Conservation (phyloP, 2,888 invertebrate genomes). For the Oithona nana region DNA sequence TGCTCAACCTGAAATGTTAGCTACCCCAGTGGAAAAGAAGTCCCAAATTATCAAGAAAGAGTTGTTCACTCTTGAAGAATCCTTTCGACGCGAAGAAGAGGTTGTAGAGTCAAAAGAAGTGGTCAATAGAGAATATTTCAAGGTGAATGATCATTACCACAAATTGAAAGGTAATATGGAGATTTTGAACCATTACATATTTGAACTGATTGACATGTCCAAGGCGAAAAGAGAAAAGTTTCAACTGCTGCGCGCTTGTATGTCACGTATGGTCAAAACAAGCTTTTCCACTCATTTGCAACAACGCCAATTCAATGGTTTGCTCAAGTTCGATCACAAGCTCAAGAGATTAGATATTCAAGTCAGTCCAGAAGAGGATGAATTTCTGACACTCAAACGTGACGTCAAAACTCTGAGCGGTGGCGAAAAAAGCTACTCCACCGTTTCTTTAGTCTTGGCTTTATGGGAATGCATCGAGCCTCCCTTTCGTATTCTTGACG, state of each 20-base stretch:
- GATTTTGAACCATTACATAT: too few species aligned
- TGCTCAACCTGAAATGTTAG: too few species aligned
- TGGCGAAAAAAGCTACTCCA: constrained; percentile 88
- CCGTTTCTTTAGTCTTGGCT: constrained; percentile 75
- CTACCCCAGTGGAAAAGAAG: too few species aligned
- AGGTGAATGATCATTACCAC: too few species aligned
- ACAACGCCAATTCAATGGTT: constrained; percentile 7
- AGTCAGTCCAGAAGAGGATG: constrained; percentile 3
- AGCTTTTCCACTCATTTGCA: background rate
- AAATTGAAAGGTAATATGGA: too few species aligned
- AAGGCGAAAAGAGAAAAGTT: background rate
- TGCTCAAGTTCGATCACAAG: background rate
- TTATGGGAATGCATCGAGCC: constrained; percentile 79
- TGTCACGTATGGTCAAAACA: constrained; percentile 5
- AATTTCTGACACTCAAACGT: background rate
- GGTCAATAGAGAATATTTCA: background rate
- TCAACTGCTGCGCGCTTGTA: background rate
- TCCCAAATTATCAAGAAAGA: background rate
- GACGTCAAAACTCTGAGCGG: constrained; percentile 47
- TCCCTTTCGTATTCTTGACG: constrained; percentile 84
- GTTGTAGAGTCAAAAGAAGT: background rate
- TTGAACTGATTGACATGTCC: background rate
- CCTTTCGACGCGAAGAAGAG: background rate
- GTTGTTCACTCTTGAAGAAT: background rate
- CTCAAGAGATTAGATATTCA: background rate